Evolutionary conservation across 2,113 vertebrate genomes (phyloP), one percentile per base, ranked within the genome.

Genomic region (Apteryx owenii): DNA sequence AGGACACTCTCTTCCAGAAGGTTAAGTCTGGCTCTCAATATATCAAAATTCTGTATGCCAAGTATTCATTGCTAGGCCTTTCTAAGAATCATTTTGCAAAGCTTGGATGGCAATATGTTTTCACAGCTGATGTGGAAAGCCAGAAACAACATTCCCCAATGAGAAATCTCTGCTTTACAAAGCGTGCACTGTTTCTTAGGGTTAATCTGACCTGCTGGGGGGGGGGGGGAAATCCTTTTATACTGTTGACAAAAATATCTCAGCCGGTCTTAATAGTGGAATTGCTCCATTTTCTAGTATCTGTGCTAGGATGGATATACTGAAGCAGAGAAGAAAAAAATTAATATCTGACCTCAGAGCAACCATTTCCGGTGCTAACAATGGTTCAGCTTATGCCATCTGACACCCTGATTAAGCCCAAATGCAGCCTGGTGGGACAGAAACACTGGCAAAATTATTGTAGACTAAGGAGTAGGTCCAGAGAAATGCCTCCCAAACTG

Each of bases 71-170:
- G 19, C 85, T 88, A 85, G 81, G 38, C 79, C 89, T 88, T 94
- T 93, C 91, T 91, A 95, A 90, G 95, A 96, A 95, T 81, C 56
- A 64, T 90, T 94, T 86, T 91, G 89, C 72, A 93, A 95, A 88
- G 76, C 28, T 91, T 97, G 95, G 93, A 94, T 70, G 29, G 94
- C 33, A 89, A 26, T 70, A 61, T 95, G 91, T 95, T 97, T 97
- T 97, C 83, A 94, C 95, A 95, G 96, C 91, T 94, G 93, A 97
- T 69, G 89, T 61, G 79, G 87, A 93, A 95, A 93, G 46, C 81
- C 91, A 93, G 81, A 95, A 96, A 93, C 54, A 94, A 89, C 81
- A 93, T 72, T 95, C 65, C 85, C 58, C 84, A 84, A 53, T 7
- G 40, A 95, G 89, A 94, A 89, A 91, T 69, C 48, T 72, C 66